phyloP scores from a whole-genome alignment of 92 coral and sea anemone species.

The Isaurus tuberculatus region DNA sequence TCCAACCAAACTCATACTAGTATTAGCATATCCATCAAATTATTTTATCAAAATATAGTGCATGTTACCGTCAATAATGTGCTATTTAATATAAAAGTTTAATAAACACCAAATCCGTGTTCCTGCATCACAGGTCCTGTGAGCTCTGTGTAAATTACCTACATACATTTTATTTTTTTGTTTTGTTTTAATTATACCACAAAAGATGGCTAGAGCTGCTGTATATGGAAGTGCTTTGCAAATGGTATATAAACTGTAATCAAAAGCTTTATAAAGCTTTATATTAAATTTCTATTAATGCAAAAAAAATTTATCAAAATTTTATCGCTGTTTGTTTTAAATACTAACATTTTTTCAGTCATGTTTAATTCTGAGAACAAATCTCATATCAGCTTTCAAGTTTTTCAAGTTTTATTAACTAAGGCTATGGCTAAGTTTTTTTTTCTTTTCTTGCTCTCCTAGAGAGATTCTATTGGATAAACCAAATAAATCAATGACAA shows the following conservation, averaged over 20 bases:
- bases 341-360: background rate
- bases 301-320: background rate
- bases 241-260: background rate
- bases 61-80: too few relatives aligned
- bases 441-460: background rate
- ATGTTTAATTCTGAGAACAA: background rate
- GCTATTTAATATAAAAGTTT: background rate
- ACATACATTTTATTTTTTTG: background rate
- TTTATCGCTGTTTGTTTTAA: background rate
- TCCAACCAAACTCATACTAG: too few relatives aligned
- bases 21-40: too few relatives aligned
- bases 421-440: background rate
- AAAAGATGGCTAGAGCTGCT: background rate
- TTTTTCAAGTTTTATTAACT: background rate
- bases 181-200: background rate
- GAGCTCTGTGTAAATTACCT: background rate
- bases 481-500: background rate
- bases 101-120: background rate
- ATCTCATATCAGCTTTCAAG: background rate
- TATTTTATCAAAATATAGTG: too few relatives aligned
- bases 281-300: background rate
- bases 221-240: background rate
- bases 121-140: constrained; percentile 5
- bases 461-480: background rate
- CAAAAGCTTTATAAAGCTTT: background rate